Conservation (phyloP, 2,888 invertebrate species). For the Chromoteleia sp. region DNA sequence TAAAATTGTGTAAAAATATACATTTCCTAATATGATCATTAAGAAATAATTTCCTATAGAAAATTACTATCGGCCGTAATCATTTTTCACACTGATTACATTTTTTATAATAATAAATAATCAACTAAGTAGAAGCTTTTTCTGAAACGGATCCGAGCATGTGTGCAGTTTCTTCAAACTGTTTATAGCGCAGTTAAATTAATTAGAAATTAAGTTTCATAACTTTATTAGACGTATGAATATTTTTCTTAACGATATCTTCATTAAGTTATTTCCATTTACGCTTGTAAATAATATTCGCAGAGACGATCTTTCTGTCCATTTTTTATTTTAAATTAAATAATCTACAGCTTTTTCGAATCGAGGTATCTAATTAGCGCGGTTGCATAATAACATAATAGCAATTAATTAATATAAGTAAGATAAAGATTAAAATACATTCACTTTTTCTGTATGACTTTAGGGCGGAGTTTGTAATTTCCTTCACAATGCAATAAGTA, state of each 20-base stretch:
- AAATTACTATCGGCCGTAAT: constrained; percentile 4
- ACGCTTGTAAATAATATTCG: background rate
- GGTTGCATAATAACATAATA: constrained; percentile 21
- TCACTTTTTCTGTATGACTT: constrained; percentile 47
- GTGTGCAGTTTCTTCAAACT: constrained; percentile 10
- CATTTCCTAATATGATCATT: background rate
- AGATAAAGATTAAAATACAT: constrained; percentile 40
- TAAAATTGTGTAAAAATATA: constrained; percentile 17
- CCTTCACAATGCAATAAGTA: constrained; percentile 51
- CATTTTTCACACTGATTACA: constrained; percentile 7
- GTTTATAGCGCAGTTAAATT: constrained; percentile 36
- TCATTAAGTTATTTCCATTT: constrained; percentile 10
- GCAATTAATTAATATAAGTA: constrained; percentile 49
- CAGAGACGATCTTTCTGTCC: background rate
- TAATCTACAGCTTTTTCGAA: constrained; percentile 2
- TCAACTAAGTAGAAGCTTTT: constrained; percentile 10
- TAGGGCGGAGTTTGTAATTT: constrained; percentile 58
- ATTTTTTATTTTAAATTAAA: constrained; percentile 14
- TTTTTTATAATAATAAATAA: constrained; percentile 40
- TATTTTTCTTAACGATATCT: constrained; percentile 16
- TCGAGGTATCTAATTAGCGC: constrained; percentile 13
- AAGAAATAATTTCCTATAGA: constrained; percentile 9
- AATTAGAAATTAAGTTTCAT: constrained; percentile 32
- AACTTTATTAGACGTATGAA: constrained; percentile 14
- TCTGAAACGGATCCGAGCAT: background rate